These are phyloP conservation scores for Psilopsiagon aymara DNA, from an alignment of 2,113 vertebrate species.

Conservation along the genomic window DNA sequence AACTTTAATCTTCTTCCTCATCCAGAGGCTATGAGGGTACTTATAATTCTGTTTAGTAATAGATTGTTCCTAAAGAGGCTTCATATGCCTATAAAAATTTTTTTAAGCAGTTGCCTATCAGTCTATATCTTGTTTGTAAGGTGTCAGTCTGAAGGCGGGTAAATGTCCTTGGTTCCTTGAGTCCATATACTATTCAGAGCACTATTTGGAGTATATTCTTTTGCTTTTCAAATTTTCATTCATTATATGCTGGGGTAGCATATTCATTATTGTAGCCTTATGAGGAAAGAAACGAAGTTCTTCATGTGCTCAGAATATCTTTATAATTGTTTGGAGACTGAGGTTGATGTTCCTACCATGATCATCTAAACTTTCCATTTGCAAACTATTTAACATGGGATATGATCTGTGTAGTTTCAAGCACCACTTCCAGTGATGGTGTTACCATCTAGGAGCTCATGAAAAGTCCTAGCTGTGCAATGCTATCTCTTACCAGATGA, in stretches of 20 bases:
- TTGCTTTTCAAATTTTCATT: not conserved
- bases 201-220: not conserved
- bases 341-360: not conserved
- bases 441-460: not conserved
- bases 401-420: not conserved
- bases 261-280: not conserved
- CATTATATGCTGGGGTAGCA: not conserved
- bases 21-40: not conserved
- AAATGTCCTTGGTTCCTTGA: not conserved
- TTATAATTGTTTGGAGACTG: not conserved
- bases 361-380: not conserved
- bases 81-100: not conserved
- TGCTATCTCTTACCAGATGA: not conserved
- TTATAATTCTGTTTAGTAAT: not conserved
- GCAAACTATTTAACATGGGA: not conserved
- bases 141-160: not conserved
- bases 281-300: not conserved
- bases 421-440: not conserved
- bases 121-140: not conserved
- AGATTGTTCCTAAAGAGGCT: not conserved
- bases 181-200: not conserved
- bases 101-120: not conserved
- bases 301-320: not conserved
- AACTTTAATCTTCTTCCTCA: slow-evolving; percentile 17
- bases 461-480: not conserved